Base-by-base conservation (phyloP, 1,140 invertebrate species). In the Diplogasteroides magnus region DNA sequence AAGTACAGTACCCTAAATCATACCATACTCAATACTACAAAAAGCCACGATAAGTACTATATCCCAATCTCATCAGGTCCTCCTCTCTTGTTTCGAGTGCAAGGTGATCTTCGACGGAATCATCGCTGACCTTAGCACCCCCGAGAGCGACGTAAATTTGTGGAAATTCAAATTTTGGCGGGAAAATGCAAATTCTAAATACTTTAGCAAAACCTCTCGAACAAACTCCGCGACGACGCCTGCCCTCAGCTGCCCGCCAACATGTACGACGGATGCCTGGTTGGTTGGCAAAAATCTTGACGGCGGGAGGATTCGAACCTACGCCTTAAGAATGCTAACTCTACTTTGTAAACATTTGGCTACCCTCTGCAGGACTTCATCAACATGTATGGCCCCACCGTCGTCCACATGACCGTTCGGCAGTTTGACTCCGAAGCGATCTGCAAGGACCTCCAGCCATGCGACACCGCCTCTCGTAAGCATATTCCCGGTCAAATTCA, bases 71-170 rank as follows among this genome's bases (percentile, higher is more conserved):
- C 63, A 26, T n/a, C 23, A 71, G 48, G 48, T 76, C 13, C 56
- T 74, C 15, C 64, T 68, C 57, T 62, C 63, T 32, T 74, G 73
- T 31, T 64, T 74, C 32, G 73, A 74, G 29, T 74, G 73, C 65
- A 74, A 76, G 55, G 31, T 74, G 19, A 28, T 31, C 0, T 15
- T 58, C 23, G 73, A 74, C 31, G 73, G 58, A 60, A 57, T 74
- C 55, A 60, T 73, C 11, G 48, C 60, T 29, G 64, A 72, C 3
- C 29, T 73, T 11, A 31, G 32, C 6, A n/a, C 58, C 31, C 37
- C 62, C 25, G 55, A 58, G 31, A 28, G 56, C 11, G 57, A 28
- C 63, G 70, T 31, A 68, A 1, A 48, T 68, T 55, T n/a, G n/a
- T n/a, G n/a, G n/a, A n/a, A n/a, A n/a, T n/a, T n/a, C n/a, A n/a